Percentiles rank a stretch among this genome's conserved stretches.
These are phyloP conservation scores for Camponotus pennsylvanicus DNA, from an alignment of 1,140 invertebrate genomes.

Conservation along the genomic window DNA sequence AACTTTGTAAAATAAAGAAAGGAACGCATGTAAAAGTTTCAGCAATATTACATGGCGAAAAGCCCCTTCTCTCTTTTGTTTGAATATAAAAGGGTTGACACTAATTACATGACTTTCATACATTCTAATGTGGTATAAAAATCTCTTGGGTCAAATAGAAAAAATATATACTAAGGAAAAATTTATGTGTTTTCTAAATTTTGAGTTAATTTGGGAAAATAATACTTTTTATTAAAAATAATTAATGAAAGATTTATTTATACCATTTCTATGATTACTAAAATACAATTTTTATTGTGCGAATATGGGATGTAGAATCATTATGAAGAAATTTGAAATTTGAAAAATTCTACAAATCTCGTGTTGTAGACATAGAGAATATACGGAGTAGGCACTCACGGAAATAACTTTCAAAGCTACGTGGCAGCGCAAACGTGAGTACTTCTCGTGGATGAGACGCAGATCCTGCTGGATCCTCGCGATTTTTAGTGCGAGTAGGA, in stretches of 20 bases:
- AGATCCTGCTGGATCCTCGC: not conserved
- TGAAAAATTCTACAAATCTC: constrained; percentile 31
- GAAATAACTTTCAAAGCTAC: constrained; percentile 52
- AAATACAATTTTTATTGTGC: constrained; percentile 12
- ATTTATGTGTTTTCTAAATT: not conserved
- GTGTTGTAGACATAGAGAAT: constrained; percentile 13
- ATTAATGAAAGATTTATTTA: not conserved
- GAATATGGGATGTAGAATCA: constrained; percentile 15
- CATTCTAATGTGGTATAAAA: not conserved
- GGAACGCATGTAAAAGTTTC: constrained; percentile 32
- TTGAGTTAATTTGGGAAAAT: constrained; percentile 13
- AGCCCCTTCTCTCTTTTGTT: not conserved
- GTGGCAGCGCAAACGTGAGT: constrained; percentile 50
- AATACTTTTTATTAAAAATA: not conserved
- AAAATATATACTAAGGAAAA: not conserved
- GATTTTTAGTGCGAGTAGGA: constrained; percentile 13
- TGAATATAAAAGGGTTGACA: not conserved
- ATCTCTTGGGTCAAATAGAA: not conserved
- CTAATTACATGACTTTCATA: constrained; percentile 31
- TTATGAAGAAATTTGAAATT: not conserved
- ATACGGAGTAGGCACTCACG: constrained; percentile 8
- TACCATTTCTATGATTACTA: not conserved
- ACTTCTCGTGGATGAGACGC: constrained; percentile 38
- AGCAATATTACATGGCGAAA: not conserved
- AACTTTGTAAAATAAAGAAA: constrained; percentile 45